Evolutionary conservation across 2,113 vertebrate species (phyloP).

Genomic region (Varanus salvator): DNA sequence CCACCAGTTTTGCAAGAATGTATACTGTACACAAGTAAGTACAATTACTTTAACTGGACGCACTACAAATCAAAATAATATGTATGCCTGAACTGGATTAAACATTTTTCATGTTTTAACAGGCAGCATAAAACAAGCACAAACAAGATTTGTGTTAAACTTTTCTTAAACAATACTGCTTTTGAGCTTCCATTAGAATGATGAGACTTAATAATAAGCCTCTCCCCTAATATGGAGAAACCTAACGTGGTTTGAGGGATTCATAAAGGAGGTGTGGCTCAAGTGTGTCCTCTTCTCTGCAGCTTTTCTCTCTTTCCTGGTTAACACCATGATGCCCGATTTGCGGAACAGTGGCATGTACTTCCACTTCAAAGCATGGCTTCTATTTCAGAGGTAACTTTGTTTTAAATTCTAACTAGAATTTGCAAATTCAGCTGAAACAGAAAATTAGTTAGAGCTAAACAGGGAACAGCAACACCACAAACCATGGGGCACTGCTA

Average conservation of each 20-base stretch:
- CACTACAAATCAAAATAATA: neutral
- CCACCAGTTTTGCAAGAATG: neutral
- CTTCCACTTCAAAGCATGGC: neutral
- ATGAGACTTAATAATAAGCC: neutral
- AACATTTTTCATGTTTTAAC: neutral
- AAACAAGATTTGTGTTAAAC: neutral
- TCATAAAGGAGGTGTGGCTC: neutral
- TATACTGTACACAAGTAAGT: neutral
- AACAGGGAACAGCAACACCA: neutral
- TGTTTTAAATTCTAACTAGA: neutral
- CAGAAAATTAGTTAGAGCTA: neutral
- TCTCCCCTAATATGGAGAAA: neutral
- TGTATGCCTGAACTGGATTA: neutral
- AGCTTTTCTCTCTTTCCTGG: too few relatives aligned
- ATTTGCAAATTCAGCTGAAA: neutral
- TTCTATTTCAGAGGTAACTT: neutral
- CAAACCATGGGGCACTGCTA: too few relatives aligned
- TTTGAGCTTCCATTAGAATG: neutral
- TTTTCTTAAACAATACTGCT: neutral
- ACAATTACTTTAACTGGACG: neutral
- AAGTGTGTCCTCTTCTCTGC: too few relatives aligned
- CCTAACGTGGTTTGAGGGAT: neutral
- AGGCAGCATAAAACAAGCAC: neutral
- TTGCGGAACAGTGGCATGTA: neutral
- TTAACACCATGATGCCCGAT: neutral